These are phyloP conservation scores for Otus sunia DNA, from an alignment of 2,113 vertebrate genomes.

Conservation along the genomic window DNA sequence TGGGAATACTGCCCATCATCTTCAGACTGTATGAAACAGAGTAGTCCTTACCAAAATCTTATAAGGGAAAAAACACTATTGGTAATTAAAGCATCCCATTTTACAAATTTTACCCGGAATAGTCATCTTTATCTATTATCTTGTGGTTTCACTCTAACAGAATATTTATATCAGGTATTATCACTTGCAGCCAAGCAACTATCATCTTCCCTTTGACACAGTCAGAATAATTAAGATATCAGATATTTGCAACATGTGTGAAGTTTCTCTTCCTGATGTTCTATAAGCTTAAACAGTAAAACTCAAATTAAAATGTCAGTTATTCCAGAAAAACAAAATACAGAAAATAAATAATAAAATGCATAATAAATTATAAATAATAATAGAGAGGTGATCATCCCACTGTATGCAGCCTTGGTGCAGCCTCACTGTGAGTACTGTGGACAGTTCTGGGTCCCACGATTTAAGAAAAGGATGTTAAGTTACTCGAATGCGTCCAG, in stretches of 20 bases:
- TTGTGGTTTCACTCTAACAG: background rate
- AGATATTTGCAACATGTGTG: background rate
- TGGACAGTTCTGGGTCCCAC: background rate
- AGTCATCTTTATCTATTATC: background rate
- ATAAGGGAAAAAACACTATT: background rate
- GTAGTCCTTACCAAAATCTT: background rate
- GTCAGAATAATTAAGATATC: background rate
- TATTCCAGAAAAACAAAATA: conserved; percentile 2
- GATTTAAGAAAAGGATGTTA: background rate
- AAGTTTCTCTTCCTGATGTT: conserved; percentile 18
- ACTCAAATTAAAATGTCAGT: background rate
- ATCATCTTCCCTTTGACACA: background rate
- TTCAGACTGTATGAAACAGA: background rate
- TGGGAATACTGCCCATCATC: background rate
- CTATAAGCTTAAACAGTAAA: background rate
- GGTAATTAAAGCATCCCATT: background rate
- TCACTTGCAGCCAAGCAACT: background rate
- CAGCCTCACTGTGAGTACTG: background rate
- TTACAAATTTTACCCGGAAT: background rate
- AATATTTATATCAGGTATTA: background rate
- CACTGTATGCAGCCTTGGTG: background rate
- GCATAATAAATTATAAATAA: background rate
- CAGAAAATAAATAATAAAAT: background rate
- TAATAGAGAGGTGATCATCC: background rate
- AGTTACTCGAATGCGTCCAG: too few species aligned